phyloP scores from a whole-genome alignment of 2,888 invertebrate genomes.

The Brachypalpus laphriformis region DNA sequence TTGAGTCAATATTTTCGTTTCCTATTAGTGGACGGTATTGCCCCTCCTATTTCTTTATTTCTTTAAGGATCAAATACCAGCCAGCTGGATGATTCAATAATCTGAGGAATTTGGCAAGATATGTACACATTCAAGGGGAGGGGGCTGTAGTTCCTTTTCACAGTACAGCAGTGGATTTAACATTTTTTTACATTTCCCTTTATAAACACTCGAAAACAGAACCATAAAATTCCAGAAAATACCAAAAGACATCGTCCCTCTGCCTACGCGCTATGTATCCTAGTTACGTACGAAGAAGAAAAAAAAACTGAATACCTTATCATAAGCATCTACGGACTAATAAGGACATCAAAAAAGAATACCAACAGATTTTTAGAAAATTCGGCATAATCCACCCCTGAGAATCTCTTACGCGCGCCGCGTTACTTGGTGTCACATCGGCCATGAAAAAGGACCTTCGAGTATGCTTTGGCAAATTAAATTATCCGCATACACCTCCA shows the following conservation, averaged over 20 bases:
- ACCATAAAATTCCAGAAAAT: not conserved
- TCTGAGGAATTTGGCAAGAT: constrained; percentile 8
- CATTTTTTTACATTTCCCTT: not conserved
- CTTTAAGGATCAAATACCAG: constrained; percentile 48
- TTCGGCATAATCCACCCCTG: constrained; percentile 33
- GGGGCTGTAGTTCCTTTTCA: not conserved
- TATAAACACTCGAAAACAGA: not conserved
- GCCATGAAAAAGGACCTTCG: constrained; percentile 53
- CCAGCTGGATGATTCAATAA: constrained; percentile 57
- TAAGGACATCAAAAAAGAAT: constrained; percentile 41
- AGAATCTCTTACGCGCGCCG: constrained; percentile 29
- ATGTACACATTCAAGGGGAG: not conserved
- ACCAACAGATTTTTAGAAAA: constrained; percentile 3
- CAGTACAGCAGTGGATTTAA: not conserved
- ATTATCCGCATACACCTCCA: constrained; percentile 44
- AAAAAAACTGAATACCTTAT: not conserved
- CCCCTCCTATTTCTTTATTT: constrained; percentile 34
- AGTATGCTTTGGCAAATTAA: constrained; percentile 53
- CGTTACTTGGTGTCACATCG: constrained; percentile 49
- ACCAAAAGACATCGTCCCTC: not conserved
- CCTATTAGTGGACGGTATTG: constrained; percentile 65
- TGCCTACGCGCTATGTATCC: not conserved
- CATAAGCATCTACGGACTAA: constrained; percentile 32
- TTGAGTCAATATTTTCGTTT: constrained; percentile 72
- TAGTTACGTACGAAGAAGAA: not conserved